Base-by-base conservation (phyloP, 2,797 vertebrate species). In the Ceryle rudis region DNA sequence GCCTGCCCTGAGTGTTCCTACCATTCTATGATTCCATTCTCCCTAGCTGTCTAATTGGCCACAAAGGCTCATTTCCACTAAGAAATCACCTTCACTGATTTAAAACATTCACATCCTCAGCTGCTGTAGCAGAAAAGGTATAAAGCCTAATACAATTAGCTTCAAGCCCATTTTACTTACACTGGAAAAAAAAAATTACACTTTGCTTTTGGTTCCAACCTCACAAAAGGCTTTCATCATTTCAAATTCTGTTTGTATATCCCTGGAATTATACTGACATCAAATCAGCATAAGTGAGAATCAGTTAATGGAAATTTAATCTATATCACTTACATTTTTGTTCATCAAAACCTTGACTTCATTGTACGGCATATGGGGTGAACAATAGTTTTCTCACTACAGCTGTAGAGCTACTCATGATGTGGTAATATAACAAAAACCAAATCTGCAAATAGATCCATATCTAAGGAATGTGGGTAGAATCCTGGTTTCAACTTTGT, bases 41-140 rank as follows among this genome's bases (percentile, higher is more conserved):
- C 70, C 52, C 80, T 78, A 90, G 81, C 74, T 37, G 37, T 37
- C 11, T 75, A 57, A 93, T 65, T 0, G 1, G 70, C 66, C 86
- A 90, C 83, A 17, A 47, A 93, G 70, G 66, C 72, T 90, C 35
- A 1, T 55, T 95, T 83, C 79, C 65, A 86, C 91, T 37, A 67
- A 71, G 92, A 88, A 92, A 93, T 69, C 90, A 70, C 91, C 89
- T 93, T 79, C 35, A 3, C 70, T 95, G 81, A 93, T 96, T 95
- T 95, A 81, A 90, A 95, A 84, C 80, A 52, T 85, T 93, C 75
- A 58, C 78, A 88, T 77, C 72, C 79, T 86, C 72, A 86, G 62
- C 90, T 83, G 75, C 89, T 79, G 57, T 12, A 83, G 81, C 75
- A 75, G 80, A 70, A 86, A 95, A 42, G 39, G 46, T 79, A 79